Base-by-base conservation (phyloP, 2,113 vertebrate genomes). In the Turnix velox region DNA sequence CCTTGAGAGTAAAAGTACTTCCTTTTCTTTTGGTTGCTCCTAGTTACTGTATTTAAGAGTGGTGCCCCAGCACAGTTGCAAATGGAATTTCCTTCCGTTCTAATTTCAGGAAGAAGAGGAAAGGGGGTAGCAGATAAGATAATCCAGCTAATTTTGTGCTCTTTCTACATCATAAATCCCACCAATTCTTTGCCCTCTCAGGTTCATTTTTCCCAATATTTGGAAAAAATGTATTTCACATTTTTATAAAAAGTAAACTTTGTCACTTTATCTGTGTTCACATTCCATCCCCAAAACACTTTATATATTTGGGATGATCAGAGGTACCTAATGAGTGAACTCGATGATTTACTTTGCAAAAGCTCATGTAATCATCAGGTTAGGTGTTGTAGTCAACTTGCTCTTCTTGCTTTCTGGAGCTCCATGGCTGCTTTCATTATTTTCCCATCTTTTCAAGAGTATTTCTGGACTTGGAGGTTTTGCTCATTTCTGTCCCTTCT, bases 11-110 rank as follows among this genome's bases (percentile, higher is more conserved):
- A 42, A 39, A 54, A 33, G 14, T 62, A 67, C 43, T 48, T 27
- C 3, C 31, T 85, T 62, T 48, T 33, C 23, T 48, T 71, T 88
- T 31, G 9, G 19, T 72, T 62, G 75, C 23, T 85, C 24, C 8
- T 25, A 52, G 20, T 68, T 68, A 73, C 46, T 12, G 1, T n/a
- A 14, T 55, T 74, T 69, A 57, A 37, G 49, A 74, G 55, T 20
- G 33, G 24, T 9, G 9, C 22, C 42, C 48, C 52, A 31, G 48
- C 28, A 74, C 28, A 48, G 24, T 6, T 81, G 83, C 76, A 86
- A 55, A 46, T 72, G 76, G n/a, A 81, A 84, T 86, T 94, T 84
- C 83, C 65, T 93, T 94, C 65, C 43, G 57, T 93, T 84, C 59
- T 71, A 54, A 35, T 63, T 92, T 84, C 73, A 84, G 55, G 43